Percentiles rank a stretch among this genome's conserved stretches.
Evolutionary conservation across 1,140 invertebrate species (phyloP).

Genomic region (Drosophila pandora): DNA sequence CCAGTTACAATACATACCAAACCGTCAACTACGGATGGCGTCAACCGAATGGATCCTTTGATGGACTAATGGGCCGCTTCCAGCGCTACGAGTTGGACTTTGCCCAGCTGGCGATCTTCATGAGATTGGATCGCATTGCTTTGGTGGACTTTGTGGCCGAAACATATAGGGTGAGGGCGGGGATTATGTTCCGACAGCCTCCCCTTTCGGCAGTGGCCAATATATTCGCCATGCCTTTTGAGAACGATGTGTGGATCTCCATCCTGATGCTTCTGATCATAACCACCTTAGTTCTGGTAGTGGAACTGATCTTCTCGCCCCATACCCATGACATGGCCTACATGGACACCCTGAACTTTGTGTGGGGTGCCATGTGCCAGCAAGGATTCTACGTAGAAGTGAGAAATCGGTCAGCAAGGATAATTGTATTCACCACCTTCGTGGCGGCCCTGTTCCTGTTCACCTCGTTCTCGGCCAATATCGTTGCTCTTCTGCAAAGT

Average conservation of each 20-base stretch:
- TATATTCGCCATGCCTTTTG: constrained; percentile 88
- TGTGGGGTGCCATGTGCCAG: constrained; percentile 86
- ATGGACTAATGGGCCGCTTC: constrained; percentile 85
- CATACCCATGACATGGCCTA: constrained; percentile 76
- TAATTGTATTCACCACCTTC: constrained; percentile 85
- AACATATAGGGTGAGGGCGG: constrained; percentile 84
- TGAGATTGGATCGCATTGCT: constrained; percentile 85
- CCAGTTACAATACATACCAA: constrained; percentile 84
- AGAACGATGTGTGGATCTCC: constrained; percentile 86
- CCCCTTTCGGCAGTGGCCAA: constrained; percentile 87
- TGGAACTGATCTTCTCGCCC: constrained; percentile 62
- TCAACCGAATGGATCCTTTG: constrained; percentile 85
- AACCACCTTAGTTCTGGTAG: constrained; percentile 63
- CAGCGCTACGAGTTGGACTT: constrained; percentile 85
- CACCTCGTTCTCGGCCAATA: constrained; percentile 87
- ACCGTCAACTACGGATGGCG: constrained; percentile 85
- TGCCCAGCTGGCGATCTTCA: constrained; percentile 85
- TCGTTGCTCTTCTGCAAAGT: constrained; percentile 86
- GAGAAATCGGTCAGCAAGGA: constrained; percentile 83
- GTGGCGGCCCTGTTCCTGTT: constrained; percentile 85
- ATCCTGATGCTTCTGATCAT: constrained; percentile 75
- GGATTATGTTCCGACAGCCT: constrained; percentile 87
- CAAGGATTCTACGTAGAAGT: constrained; percentile 86
- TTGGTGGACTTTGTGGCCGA: constrained; percentile 85
- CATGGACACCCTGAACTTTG: constrained; percentile 84